Evolutionary conservation across 1,140 invertebrate genomes (phyloP).

Genomic region (Pogonomyrmex barbatus): DNA sequence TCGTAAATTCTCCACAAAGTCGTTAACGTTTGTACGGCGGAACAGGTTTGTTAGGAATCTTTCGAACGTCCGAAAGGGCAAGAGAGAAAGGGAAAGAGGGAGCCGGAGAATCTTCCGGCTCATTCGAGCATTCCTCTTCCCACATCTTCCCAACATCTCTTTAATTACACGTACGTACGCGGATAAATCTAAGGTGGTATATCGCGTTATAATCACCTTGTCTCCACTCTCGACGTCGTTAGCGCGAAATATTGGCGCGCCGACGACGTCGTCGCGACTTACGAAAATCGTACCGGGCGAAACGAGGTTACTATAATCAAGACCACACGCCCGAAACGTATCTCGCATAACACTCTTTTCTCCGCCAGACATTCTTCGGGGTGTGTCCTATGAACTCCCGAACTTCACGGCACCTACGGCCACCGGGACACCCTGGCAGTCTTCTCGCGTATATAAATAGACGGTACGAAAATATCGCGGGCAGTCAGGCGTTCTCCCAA

Average conservation of each 20-base stretch:
- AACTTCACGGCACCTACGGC: constrained; percentile 65
- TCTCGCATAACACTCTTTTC: not conserved
- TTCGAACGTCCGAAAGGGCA: not conserved
- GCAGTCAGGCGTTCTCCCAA: constrained; percentile 63
- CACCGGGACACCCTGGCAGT: constrained; percentile 51
- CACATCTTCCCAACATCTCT: not conserved
- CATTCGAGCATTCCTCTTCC: constrained; percentile 3
- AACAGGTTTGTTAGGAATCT: constrained; percentile 21
- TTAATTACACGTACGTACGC: constrained; percentile 10
- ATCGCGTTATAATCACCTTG: constrained; percentile 14
- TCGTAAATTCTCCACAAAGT: constrained; percentile 64
- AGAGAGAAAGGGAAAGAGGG: not conserved
- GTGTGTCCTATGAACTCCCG: constrained; percentile 77
- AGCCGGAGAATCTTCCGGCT: not conserved
- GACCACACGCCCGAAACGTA: constrained; percentile 31
- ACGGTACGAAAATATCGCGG: constrained; percentile 70
- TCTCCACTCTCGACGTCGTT: constrained; percentile 7
- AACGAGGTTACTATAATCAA: constrained; percentile 35
- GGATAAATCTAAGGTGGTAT: constrained; percentile 19
- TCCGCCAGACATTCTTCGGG: constrained; percentile 51
- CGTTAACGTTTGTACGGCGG: constrained; percentile 49
- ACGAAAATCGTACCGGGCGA: constrained; percentile 13
- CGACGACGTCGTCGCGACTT: not conserved
- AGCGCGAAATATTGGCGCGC: constrained; percentile 33
- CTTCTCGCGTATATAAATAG: constrained; percentile 70